phyloP scores from a whole-genome alignment of 2,113 vertebrate species.

The Eolophus roseicapilla region DNA sequence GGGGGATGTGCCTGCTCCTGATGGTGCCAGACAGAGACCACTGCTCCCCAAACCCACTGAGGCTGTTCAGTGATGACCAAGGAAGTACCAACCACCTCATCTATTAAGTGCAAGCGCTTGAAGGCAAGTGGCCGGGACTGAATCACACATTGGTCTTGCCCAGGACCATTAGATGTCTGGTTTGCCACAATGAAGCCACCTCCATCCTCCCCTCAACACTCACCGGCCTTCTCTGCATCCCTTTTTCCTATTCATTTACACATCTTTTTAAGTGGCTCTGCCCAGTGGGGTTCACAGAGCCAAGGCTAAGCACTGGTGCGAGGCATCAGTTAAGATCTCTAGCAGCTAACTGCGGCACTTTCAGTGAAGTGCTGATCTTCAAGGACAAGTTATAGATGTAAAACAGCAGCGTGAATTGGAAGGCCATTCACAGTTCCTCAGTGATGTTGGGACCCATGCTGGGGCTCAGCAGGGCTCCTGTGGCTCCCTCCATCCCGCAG shows the following conservation, averaged over 20 bases:
- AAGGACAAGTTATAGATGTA: neutral
- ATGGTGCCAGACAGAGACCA: neutral
- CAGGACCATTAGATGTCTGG: neutral
- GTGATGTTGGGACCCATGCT: neutral
- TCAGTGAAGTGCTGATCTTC: neutral
- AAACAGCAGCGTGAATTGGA: neutral
- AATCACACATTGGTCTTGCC: fast-evolving
- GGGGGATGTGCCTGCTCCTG: neutral
- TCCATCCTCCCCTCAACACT: fast-evolving
- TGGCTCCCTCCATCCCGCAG: neutral
- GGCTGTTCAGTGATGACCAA: neutral
- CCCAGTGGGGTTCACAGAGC: neutral
- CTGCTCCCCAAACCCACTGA: fast-evolving
- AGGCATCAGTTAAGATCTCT: neutral
- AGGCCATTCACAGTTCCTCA: neutral
- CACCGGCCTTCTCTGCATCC: neutral
- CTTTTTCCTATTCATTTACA: neutral
- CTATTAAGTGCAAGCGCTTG: neutral
- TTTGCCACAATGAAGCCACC: neutral
- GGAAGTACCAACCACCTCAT: neutral
- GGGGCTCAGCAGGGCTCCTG: neutral
- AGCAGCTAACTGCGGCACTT: fast-evolving
- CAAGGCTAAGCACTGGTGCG: fast-evolving
- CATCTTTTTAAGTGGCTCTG: neutral
- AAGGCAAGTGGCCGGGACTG: fast-evolving